These are phyloP conservation scores for Balaeniceps rex DNA, from an alignment of 2,113 vertebrate genomes.

Conservation along the genomic window DNA sequence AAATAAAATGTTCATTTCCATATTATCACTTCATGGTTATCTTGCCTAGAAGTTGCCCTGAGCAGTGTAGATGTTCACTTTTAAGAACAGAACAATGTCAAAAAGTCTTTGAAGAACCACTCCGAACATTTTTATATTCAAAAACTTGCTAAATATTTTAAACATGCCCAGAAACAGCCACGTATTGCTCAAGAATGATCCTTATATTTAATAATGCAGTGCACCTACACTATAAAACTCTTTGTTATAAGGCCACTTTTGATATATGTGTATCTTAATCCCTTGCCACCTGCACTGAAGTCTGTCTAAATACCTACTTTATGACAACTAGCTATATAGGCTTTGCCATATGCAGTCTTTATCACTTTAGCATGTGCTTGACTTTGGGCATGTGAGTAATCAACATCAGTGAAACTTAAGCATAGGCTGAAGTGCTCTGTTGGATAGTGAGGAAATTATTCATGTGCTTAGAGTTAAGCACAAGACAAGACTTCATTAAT, in stretches of 20 bases:
- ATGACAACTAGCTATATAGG: conserved; percentile 26
- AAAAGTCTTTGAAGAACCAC: conserved; percentile 64
- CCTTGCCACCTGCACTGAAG: conserved; percentile 44
- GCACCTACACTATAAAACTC: conserved; percentile 25
- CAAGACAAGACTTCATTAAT: conserved; percentile 28
- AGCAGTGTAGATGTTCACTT: conserved; percentile 55
- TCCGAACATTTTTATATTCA: conserved; percentile 26
- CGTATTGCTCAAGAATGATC: neutral
- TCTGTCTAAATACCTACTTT: neutral
- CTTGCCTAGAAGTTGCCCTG: conserved; percentile 61
- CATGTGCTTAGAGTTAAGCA: conserved; percentile 37
- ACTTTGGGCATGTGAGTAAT: conserved; percentile 54
- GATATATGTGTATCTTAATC: conserved; percentile 22
- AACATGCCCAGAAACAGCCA: neutral
- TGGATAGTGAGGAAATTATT: conserved; percentile 42
- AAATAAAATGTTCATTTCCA: conserved; percentile 53
- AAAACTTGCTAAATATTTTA: conserved; percentile 60
- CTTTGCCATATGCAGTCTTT: conserved; percentile 38
- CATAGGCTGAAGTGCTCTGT: conserved; percentile 36
- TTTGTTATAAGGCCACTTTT: conserved; percentile 5
- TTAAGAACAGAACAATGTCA: conserved; percentile 63
- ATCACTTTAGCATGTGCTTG: conserved; percentile 51
- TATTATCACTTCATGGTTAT: conserved; percentile 56
- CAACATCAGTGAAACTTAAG: conserved; percentile 50
- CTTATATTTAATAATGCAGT: conserved; percentile 41